Evolutionary conservation across 2,888 invertebrate species (phyloP), one percentile per base, ranked within the genome.

Genomic region (Volucella bombylans): DNA sequence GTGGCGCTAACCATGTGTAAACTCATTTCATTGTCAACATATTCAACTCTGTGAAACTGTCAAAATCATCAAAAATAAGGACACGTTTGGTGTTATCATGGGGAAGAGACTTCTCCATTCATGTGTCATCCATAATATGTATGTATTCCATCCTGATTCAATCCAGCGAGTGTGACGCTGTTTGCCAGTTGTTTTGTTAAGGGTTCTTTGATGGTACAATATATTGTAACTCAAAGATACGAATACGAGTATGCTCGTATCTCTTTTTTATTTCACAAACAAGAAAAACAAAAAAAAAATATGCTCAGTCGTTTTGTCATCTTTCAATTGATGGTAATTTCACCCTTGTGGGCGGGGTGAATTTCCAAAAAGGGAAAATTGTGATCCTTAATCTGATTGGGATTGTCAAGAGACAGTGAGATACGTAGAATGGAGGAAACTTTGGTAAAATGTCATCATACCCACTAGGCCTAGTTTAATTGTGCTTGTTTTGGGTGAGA

Each of bases 11-110:
- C 18, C 45, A 41, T 41, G 23, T 59, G 59, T 59, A 59, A 71
- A 59, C 59, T 59, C 41, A 9, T 54, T 43, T 79, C 67, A 61
- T 67, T 62, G 65, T 67, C 41, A 57, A 50, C 57, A 38, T 59
- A 52, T 50, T 67, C 43, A 23, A 4, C 15, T 76, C 23, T 52
- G 65, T 68, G 54, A 62, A 61, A 80, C 43, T 59, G 55, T 68
- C 74, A 43, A 50, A 39, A 49, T 62, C 80, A 68, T 55, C 55
- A 67, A 55, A 6, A 43, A 74, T 12, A 79, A 57, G 52, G 72
- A 65, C 55, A 78, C 57, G 49, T 80, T 79, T 65, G 15, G 54
- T 73, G 47, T 49, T 52, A 41, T 62, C 18, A 47, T 64, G 14
- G 18, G 43, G 49, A 39, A 11, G 72, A 72, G 38, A 47, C 61